Percentiles rank a stretch among this genome's conserved stretches.
phyloP scores from a whole-genome alignment of 2,797 vertebrate genomes.

The Enteromius anoplus region DNA sequence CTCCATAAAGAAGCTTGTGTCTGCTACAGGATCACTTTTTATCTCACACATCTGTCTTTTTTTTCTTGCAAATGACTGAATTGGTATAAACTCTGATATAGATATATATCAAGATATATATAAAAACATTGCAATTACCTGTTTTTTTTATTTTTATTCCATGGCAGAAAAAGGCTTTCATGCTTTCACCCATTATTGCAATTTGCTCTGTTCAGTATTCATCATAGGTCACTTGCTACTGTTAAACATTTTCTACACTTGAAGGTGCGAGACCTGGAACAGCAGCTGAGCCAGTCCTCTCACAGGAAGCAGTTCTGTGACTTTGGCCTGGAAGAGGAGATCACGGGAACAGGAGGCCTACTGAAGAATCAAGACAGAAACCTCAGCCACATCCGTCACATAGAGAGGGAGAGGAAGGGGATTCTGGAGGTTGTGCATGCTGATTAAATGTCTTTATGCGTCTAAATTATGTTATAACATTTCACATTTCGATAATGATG shows the following conservation, averaged over 20 bases:
- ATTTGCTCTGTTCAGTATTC: neutral
- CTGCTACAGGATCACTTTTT: neutral
- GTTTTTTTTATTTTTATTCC: neutral
- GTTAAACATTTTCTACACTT: neutral
- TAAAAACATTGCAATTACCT: too few relatives aligned
- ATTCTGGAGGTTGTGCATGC: constrained; percentile 79
- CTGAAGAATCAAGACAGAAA: constrained; percentile 84
- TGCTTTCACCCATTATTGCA: neutral
- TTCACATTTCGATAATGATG: neutral
- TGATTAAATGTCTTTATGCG: neutral
- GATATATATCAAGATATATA: too few relatives aligned
- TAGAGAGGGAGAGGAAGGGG: constrained; percentile 89
- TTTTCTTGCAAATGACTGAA: too few relatives aligned
- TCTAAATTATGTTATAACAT: neutral
- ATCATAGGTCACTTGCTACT: neutral
- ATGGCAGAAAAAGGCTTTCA: neutral
- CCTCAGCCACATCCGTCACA: constrained; percentile 79
- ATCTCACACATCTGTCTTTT: too few relatives aligned
- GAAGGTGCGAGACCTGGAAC: constrained; percentile 90
- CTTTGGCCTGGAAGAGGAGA: constrained; percentile 69
- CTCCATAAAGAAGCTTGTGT: neutral
- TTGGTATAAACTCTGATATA: too few relatives aligned
- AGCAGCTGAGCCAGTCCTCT: constrained; percentile 75
- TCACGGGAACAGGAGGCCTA: constrained; percentile 56
- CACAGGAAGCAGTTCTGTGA: constrained; percentile 68